Evolutionary conservation across 2,113 vertebrate species (phyloP).

Genomic region (Pogonocichla stellata): DNA sequence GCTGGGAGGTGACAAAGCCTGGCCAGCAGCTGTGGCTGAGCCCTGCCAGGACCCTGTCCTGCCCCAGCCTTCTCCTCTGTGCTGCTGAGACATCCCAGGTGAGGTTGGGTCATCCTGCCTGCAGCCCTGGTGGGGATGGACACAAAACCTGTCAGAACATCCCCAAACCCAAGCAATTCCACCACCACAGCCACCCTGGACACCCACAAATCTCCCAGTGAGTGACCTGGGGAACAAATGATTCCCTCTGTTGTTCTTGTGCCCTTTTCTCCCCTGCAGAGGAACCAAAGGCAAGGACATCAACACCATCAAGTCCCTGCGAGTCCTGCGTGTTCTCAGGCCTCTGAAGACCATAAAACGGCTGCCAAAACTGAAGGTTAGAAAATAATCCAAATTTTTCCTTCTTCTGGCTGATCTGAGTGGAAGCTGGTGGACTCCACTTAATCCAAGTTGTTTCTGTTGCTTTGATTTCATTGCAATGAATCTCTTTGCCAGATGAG

Average conservation of each 20-base stretch:
- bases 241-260: constrained; percentile 51
- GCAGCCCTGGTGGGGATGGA: background rate
- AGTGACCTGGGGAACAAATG: background rate
- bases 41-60: background rate
- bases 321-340: constrained; percentile 89
- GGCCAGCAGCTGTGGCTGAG: background rate
- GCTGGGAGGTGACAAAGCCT: background rate
- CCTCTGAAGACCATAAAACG: constrained; percentile 97
- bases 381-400: background rate
- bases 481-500: background rate
- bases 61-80: background rate
- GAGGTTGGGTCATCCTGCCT: background rate
- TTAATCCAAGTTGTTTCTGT: background rate
- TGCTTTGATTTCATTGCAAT: background rate
- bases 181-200: background rate
- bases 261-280: constrained; percentile 76
- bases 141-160: background rate
- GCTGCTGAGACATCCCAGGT: background rate
- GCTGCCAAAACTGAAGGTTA: constrained; percentile 94
- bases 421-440: background rate
- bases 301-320: constrained; percentile 95
- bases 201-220: background rate
- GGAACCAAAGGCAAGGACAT: constrained; percentile 98
- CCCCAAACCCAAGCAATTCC: background rate
- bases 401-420: background rate